Percentiles rank a stretch among this genome's conserved stretches.
phyloP scores from a whole-genome alignment of 2,113 vertebrate species.

The Penelope pileata region DNA sequence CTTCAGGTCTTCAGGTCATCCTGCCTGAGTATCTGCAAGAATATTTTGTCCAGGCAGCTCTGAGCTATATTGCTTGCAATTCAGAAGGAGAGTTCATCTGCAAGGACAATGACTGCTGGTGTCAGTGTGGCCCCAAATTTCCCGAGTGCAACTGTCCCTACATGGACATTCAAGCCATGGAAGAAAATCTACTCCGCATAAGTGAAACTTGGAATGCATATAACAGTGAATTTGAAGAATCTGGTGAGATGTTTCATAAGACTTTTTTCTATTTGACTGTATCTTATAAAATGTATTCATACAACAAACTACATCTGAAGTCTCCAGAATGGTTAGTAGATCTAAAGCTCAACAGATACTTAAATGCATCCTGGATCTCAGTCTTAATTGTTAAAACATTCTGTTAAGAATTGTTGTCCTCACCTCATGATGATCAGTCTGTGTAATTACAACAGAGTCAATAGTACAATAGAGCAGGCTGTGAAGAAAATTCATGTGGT shows the following conservation, averaged over 20 bases:
- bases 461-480: too few species aligned
- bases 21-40: constrained; percentile 93
- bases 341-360: neutral
- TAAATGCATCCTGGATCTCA: neutral
- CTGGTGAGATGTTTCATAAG: constrained; percentile 78
- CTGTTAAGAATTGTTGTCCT: neutral
- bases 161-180: constrained; percentile 97
- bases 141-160: constrained; percentile 97
- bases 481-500: neutral
- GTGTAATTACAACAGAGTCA: neutral
- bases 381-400: neutral
- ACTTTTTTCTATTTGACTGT: neutral
- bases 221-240: constrained; percentile 94
- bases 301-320: neutral
- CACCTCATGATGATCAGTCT: neutral
- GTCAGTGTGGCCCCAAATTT: constrained; percentile 88
- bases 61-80: constrained; percentile 97
- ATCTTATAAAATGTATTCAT: neutral
- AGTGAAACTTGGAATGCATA: constrained; percentile 89
- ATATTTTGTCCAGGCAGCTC: constrained; percentile 91
- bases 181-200: constrained; percentile 90
- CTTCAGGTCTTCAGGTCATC: constrained; percentile 91
- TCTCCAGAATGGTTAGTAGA: neutral
- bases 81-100: constrained; percentile 95
- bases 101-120: constrained; percentile 95